Percentiles rank a stretch among this genome's conserved stretches.
phyloP scores from a whole-genome alignment of 2,888 invertebrate genomes.

The Nymphalis urticae region DNA sequence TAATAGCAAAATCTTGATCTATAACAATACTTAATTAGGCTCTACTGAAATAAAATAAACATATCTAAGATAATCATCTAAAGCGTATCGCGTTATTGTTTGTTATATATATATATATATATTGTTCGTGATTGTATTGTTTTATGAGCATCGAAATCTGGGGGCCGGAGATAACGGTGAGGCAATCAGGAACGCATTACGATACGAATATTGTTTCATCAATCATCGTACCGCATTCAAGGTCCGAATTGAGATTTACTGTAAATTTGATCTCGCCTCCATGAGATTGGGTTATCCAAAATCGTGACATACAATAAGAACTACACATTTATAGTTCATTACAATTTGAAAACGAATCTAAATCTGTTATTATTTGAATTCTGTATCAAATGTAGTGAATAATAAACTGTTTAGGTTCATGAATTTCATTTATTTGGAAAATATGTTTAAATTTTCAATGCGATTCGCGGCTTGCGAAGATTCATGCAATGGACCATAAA shows the following conservation, averaged over 20 bases:
- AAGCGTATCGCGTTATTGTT: too few species aligned
- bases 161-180: constrained; percentile 36
- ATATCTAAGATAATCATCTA: constrained; percentile 31
- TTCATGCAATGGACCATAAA: too few species aligned
- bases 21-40: constrained; percentile 27
- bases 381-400: too few species aligned
- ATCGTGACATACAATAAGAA: constrained; percentile 22
- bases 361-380: too few species aligned
- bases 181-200: constrained; percentile 40
- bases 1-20: constrained; percentile 22
- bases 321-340: constrained; percentile 1
- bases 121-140: constrained; percentile 35
- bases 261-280: constrained; percentile 33
- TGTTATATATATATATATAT: too few species aligned
- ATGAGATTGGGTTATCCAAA: constrained; percentile 29
- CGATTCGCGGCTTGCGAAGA: too few species aligned
- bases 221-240: constrained; percentile 39
- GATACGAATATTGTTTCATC: constrained; percentile 40
- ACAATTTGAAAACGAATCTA: background rate
- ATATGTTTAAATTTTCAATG: too few species aligned
- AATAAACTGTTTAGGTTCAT: too few species aligned
- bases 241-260: constrained; percentile 37
- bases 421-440: too few species aligned
- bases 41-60: constrained; percentile 33
- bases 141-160: constrained; percentile 34